phyloP scores from a whole-genome alignment of 2,888 invertebrate species.

The Branchellion lobata region DNA sequence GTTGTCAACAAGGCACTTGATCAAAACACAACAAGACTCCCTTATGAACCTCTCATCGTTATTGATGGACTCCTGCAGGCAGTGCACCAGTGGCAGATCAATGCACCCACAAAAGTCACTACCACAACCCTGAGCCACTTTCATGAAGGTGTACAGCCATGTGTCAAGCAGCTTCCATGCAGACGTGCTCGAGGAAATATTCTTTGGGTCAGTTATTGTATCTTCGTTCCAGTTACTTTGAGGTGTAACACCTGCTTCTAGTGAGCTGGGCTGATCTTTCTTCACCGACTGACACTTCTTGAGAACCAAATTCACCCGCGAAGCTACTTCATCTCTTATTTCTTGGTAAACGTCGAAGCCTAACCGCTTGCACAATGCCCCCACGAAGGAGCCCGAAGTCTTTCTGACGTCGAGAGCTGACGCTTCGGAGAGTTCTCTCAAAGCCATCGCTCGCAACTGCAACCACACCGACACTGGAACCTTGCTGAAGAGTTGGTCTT shows the following conservation, averaged over 20 bases:
- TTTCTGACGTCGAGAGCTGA: neutral
- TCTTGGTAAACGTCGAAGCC: neutral
- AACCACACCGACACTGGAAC: neutral
- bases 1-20: neutral
- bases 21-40: conserved; percentile 3
- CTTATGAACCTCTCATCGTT: conserved; percentile 28
- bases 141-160: conserved; percentile 17
- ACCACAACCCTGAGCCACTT: conserved; percentile 12
- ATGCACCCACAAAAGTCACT: neutral
- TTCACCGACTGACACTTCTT: neutral
- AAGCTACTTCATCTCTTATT: neutral
- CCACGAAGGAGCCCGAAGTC: conserved; percentile 4
- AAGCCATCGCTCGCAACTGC: neutral
- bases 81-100: neutral
- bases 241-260: neutral
- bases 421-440: neutral
- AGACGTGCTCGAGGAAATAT: neutral
- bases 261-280: neutral
- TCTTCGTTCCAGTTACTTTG: neutral
- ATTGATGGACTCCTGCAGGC: neutral
- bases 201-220: neutral
- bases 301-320: neutral
- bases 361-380: neutral
- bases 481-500: neutral
- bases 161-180: conserved; percentile 28